These are phyloP conservation scores for Pinna nobilis DNA, from an alignment of 1,140 invertebrate species.

Conservation along the genomic window DNA sequence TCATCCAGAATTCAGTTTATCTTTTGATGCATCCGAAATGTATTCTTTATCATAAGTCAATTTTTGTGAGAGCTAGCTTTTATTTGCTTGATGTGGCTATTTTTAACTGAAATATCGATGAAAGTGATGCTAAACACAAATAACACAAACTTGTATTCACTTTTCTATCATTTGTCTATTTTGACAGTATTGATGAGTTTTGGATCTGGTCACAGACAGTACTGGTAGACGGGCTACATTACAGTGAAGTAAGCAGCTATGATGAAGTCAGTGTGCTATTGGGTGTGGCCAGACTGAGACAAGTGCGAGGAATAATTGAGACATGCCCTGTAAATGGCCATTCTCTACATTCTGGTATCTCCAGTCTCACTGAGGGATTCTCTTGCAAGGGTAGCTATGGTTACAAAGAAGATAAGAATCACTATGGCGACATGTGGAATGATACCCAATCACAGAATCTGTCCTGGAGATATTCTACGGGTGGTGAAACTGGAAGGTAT, in stretches of 20 bases:
- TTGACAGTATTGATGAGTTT: conserved; percentile 55
- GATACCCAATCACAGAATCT: conserved; percentile 39
- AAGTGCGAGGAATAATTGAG: conserved; percentile 51
- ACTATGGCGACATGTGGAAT: conserved; percentile 55
- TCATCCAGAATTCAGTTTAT: too few species aligned
- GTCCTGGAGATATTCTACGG: conserved; percentile 55
- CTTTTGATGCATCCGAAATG: too few species aligned
- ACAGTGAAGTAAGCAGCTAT: conserved; percentile 33
- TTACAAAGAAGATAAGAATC: conserved; percentile 54
- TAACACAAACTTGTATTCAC: too few species aligned
- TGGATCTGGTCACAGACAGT: conserved; percentile 61
- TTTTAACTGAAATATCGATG: too few species aligned
- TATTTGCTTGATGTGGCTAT: too few species aligned
- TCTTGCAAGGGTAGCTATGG: conserved; percentile 52
- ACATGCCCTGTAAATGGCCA: conserved; percentile 23
- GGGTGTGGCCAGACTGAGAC: conserved; percentile 58
- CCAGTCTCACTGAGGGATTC: neutral
- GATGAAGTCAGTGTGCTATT: conserved; percentile 54
- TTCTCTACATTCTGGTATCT: conserved; percentile 27
- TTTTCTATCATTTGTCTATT: neutral
- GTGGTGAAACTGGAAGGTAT: conserved; percentile 49
- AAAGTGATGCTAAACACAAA: too few species aligned
- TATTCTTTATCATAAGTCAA: too few species aligned
- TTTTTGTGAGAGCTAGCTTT: too few species aligned
- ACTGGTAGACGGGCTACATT: conserved; percentile 47